Evolutionary conservation across 2,113 vertebrate species (phyloP).

Genomic region (Cebidichthys violaceus): DNA sequence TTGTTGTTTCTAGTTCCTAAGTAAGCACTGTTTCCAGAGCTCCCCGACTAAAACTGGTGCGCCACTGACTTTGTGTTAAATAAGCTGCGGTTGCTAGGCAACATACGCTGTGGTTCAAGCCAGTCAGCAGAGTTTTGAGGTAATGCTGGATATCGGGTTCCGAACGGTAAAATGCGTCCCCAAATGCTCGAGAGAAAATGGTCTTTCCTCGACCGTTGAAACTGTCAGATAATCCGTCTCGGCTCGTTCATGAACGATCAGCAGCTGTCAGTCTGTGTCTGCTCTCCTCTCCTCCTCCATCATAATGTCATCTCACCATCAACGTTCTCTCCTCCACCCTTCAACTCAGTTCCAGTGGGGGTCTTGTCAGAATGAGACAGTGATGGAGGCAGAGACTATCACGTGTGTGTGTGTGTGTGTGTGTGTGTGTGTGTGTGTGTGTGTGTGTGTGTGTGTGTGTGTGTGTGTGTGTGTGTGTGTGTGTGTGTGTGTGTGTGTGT

Average conservation of each 20-base stretch:
- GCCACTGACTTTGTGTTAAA: constrained; percentile 26
- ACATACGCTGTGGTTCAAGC: constrained; percentile 26
- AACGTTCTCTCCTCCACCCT: constrained; percentile 32
- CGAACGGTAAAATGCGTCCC: neutral
- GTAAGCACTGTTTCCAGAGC: constrained; percentile 11
- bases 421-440: neutral
- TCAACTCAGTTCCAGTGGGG: constrained; percentile 24
- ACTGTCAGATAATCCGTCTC: constrained; percentile 6
- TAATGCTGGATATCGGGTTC: neutral
- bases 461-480: neutral
- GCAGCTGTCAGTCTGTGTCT: constrained; percentile 37
- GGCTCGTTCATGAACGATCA: constrained; percentile 13
- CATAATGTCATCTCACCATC: constrained; percentile 35
- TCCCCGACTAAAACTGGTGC: constrained; percentile 19
- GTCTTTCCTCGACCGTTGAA: constrained; percentile 1
- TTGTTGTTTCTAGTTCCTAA: constrained; percentile 29
- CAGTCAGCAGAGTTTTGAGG: constrained; percentile 32
- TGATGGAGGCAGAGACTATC: constrained; percentile 10
- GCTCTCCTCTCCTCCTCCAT: constrained; percentile 39
- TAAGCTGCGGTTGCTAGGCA: constrained; percentile 59
- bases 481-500: neutral
- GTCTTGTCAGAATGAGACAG: constrained; percentile 35
- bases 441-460: neutral
- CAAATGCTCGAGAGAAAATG: neutral
- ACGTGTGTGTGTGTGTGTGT: neutral